Evolutionary conservation across 2,797 vertebrate species (phyloP), one percentile per base, ranked within the genome.

Genomic region (Gallinago stenura): DNA sequence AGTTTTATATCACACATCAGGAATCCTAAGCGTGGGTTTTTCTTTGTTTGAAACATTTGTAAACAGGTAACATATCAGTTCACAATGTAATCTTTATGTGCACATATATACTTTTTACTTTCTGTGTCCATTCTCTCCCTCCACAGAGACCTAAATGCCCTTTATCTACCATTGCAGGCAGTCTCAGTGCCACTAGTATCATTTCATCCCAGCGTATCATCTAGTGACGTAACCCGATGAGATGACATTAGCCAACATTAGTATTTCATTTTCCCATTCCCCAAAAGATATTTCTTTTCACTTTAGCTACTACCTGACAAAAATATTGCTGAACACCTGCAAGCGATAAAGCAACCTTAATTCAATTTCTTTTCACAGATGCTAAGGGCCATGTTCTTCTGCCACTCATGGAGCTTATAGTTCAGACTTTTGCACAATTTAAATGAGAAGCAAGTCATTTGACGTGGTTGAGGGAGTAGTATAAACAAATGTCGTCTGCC

Each of bases 251-350:
- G 39, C 51, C 71, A 97, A 96, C 35, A 93, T 61, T 96, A 93
- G 87, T 86, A 93, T 96, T 97, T 97, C 57, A 87, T 97, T 95
- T 94, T 97, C 97, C 75, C 68, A 81, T 96, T 96, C 87, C 87
- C 54, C 62, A 80, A 89, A 97, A 97, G 30, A 83, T 73, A 85
- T 93, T 95, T 97, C 73, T 96, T 95, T 95, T 95, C 84, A 73
- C 79, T 93, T 97, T 96, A 96, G 91, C 56, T 96, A 80, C 88
- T 86, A 89, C 78, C 78, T 95, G 71, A 94, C 88, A 96, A 96
- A 97, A 97, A 90, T 92, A 91, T 89, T 91, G 68, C 71, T 89
- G 85, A 97, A 94, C 80, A 95, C 77, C 91, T 96, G 87, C 80
- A 96, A 95, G 64, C 97, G 87, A 94, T 96, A 95, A 95, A 95